These are phyloP conservation scores for Ostrea denselamellosa DNA, from an alignment of 1,140 invertebrate genomes.

Conservation along the genomic window DNA sequence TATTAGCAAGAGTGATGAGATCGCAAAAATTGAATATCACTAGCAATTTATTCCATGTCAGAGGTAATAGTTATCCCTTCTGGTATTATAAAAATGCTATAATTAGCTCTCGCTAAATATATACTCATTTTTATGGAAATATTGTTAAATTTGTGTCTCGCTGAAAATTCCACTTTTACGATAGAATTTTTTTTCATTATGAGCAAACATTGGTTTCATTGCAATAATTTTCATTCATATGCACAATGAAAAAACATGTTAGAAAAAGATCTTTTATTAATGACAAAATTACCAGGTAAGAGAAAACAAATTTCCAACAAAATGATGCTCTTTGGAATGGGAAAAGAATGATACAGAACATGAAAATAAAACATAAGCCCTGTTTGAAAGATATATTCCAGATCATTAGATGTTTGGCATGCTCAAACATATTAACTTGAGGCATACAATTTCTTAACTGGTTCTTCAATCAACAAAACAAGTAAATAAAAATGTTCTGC, in stretches of 20 bases:
- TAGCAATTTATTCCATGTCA: too few relatives aligned
- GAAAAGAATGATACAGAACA: not conserved
- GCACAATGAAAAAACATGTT: not conserved
- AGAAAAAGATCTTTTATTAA: not conserved
- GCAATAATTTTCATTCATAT: too few relatives aligned
- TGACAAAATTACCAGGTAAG: not conserved
- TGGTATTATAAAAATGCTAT: too few relatives aligned
- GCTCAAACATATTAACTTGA: not conserved
- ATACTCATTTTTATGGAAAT: too few relatives aligned
- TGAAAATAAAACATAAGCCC: not conserved
- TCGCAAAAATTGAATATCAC: too few relatives aligned
- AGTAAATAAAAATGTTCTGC: constrained; percentile 19
- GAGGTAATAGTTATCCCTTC: too few relatives aligned
- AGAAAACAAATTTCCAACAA: not conserved
- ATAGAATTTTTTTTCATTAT: too few relatives aligned
- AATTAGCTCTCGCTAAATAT: too few relatives aligned
- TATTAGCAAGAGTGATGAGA: too few relatives aligned
- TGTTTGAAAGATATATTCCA: not conserved
- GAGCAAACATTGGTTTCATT: too few relatives aligned
- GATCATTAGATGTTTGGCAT: not conserved
- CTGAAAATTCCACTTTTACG: too few relatives aligned
- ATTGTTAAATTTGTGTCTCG: too few relatives aligned
- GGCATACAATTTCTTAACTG: constrained; percentile 6
- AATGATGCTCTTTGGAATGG: not conserved
- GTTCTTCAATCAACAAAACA: constrained; percentile 8